Base-by-base conservation (phyloP, 2,113 vertebrate genomes). In the Puma concolor region DNA sequence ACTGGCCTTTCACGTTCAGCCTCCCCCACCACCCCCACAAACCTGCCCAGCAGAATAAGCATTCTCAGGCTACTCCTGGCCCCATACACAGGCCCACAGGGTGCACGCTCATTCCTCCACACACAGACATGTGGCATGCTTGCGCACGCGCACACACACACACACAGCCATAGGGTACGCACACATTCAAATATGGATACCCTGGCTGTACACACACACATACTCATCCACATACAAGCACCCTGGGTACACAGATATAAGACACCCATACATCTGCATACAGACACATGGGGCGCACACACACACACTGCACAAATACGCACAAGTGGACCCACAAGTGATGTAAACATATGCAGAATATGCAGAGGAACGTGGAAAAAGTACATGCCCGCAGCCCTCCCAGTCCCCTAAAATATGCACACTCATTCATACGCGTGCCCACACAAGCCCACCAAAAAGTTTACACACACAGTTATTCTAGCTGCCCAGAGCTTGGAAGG, bases 21-120 rank as follows among this genome's bases (percentile, higher is more conserved):
- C 60, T 50, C 92, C 97, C 83, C n/a, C 88, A 54, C 95, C 79
- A 66, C 90, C 91, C 86, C 96, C 96, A 71, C 80, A 97, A 85
- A 91, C 84, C 95, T 94, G 76, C 82, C 48, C 48, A 16, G 63
- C 41, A 14, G 60, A 44, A 29, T 21, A 67, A 13, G 25, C 33
- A 15, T 44, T 72, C 76, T n/a, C 52, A 25, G 66, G 33, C 41
- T 38, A 4, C 7, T 0, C 19, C 2, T 4, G 11, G 48, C 71
- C 48, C 36, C 80, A 4, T 1, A 12, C 66, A 17, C 41, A 2
- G 72, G 41, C 12, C 13, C 48, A 14, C 57, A 60, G 12, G 16
- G 72, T 7, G 19, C 60, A 66, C 25, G 84, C 27, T 48, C 27
- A 67, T 15, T 66, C 19, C 14, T 19, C 16, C 50, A 54, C 6